phyloP scores from a whole-genome alignment of 2,888 invertebrate species.

The Octonoba sinensis region DNA sequence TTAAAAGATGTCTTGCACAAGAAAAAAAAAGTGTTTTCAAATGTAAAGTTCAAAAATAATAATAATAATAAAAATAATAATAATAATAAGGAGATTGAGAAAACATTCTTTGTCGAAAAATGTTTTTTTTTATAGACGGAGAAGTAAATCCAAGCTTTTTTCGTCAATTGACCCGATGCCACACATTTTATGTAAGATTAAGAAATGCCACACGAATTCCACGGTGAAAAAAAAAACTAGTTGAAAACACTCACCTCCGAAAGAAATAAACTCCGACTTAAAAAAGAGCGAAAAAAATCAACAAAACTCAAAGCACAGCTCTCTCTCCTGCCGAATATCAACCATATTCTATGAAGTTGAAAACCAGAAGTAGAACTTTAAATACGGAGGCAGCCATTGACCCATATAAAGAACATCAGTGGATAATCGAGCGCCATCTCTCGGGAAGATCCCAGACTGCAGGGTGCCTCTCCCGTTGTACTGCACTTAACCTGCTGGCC shows the following conservation, averaged over 20 bases:
- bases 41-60: no score
- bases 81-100: no score
- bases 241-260: slow-evolving; percentile 34
- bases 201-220: no score
- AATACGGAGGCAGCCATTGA: slow-evolving; percentile 54
- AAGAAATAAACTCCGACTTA: slow-evolving; percentile 24
- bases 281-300: slow-evolving; percentile 22
- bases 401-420: slow-evolving; percentile 27
- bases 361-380: slow-evolving; percentile 55
- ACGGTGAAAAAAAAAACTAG: not conserved
- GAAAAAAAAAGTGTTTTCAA: no score
- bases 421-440: slow-evolving; percentile 40
- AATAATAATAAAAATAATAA: no score
- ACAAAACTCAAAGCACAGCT: slow-evolving; percentile 32
- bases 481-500: no score
- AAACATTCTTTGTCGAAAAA: no score
- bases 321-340: slow-evolving; percentile 20
- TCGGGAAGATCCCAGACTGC: slow-evolving; percentile 1
- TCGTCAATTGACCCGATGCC: slow-evolving; percentile 10
- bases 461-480: slow-evolving; percentile 11
- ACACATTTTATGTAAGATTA: slow-evolving; percentile 5
- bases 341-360: slow-evolving; percentile 33
- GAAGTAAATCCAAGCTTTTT: no score
- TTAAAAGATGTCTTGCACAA: no score
- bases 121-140: no score